Conservation (phyloP, 1,140 invertebrate species). For the Bombyx mandarina region DNA sequence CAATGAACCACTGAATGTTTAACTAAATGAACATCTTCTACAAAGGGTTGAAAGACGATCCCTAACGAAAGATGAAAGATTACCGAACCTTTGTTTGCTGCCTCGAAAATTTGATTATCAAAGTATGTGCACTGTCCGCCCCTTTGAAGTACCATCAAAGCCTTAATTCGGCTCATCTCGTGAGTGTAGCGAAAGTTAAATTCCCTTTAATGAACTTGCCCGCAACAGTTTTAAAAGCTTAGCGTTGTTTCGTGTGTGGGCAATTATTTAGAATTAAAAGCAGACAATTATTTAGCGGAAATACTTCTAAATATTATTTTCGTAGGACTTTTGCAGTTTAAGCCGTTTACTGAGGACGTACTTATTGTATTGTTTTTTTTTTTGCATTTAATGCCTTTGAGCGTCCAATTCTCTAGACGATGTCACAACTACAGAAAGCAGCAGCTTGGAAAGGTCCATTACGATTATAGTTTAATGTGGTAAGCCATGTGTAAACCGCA, state of each 20-base stretch:
- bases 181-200: conserved; percentile 25
- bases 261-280: conserved; percentile 11
- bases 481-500: too few relatives aligned
- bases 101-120: conserved; percentile 39
- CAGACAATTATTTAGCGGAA: background rate
- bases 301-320: background rate
- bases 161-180: conserved; percentile 31
- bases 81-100: conserved; percentile 28
- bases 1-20: too few relatives aligned
- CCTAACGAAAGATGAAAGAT: conserved; percentile 21
- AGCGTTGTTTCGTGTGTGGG: conserved; percentile 13
- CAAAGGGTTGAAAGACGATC: too few relatives aligned
- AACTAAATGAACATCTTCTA: too few relatives aligned
- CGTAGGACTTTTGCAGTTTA: background rate
- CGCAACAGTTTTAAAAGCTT: conserved; percentile 23
- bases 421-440: too few relatives aligned
- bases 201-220: conserved; percentile 23
- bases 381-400: too few relatives aligned
- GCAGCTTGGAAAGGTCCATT: too few relatives aligned
- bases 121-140: conserved; percentile 26
- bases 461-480: too few relatives aligned
- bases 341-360: too few relatives aligned
- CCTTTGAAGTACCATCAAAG: conserved; percentile 42
- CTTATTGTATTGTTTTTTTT: too few relatives aligned
- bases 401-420: too few relatives aligned